Percentiles rank a stretch among this genome's conserved stretches.
Conservation (phyloP, 2,888 invertebrate species). For the Monochamus alternatus region DNA sequence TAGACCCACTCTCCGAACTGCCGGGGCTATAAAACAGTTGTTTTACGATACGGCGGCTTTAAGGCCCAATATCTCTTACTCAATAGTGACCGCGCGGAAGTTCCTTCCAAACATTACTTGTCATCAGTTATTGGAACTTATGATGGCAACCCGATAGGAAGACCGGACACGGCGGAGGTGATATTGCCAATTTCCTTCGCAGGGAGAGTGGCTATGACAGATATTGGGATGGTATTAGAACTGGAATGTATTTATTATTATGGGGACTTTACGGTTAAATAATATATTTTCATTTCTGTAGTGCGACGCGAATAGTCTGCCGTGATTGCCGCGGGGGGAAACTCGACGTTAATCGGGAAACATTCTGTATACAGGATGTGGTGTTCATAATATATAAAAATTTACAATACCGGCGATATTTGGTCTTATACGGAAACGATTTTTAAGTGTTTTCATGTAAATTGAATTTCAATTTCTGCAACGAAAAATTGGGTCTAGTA, state of each 20-base stretch:
- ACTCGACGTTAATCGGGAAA: too few relatives aligned
- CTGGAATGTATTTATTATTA: constrained; percentile 30
- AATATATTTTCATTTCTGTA: constrained; percentile 8
- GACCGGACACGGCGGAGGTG: constrained; percentile 6
- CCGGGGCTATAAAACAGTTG: constrained; percentile 33
- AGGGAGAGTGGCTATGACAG: constrained; percentile 32
- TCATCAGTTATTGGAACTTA: constrained; percentile 40
- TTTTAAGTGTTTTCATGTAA: too few relatives aligned
- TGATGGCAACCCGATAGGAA: constrained; percentile 29
- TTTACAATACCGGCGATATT: too few relatives aligned
- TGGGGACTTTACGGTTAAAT: constrained; percentile 11
- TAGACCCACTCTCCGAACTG: constrained; percentile 15
- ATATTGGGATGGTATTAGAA: constrained; percentile 22
- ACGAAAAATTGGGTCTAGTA: too few relatives aligned
- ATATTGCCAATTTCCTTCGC: constrained; percentile 33
- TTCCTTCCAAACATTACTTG: constrained; percentile 32
- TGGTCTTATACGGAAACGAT: too few relatives aligned
- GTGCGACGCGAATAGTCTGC: too few relatives aligned
- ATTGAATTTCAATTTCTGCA: too few relatives aligned
- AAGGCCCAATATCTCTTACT: constrained; percentile 39
- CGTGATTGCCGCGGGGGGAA: too few relatives aligned
- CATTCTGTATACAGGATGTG: too few relatives aligned
- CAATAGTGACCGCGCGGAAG: constrained; percentile 32
- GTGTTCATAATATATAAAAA: too few relatives aligned
- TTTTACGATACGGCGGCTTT: constrained; percentile 35